phyloP scores from a whole-genome alignment of 2,797 vertebrate species.

The Chaetophractus vellerosus region DNA sequence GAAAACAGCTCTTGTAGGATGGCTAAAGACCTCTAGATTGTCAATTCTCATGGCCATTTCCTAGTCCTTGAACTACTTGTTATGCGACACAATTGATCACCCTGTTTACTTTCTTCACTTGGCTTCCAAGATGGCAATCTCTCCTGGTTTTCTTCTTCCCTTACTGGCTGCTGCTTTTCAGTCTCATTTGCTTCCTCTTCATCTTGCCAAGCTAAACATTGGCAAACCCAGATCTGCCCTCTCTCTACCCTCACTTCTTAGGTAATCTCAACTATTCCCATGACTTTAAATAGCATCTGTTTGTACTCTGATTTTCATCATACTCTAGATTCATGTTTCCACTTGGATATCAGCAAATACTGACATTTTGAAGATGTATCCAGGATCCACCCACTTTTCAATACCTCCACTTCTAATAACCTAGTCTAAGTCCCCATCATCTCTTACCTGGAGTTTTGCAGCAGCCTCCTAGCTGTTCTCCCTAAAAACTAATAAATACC shows the following conservation, averaged over 20 bases:
- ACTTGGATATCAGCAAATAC: neutral
- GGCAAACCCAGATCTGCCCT: neutral
- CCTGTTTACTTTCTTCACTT: neutral
- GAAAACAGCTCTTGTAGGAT: neutral
- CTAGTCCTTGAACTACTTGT: neutral
- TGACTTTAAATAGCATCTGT: neutral
- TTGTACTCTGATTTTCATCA: neutral
- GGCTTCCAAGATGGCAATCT: neutral
- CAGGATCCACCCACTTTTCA: neutral
- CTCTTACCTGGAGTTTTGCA: neutral
- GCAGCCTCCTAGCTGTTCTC: neutral
- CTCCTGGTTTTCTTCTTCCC: neutral
- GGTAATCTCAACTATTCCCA: neutral
- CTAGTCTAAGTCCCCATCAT: neutral
- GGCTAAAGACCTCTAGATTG: neutral
- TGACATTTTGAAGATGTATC: neutral
- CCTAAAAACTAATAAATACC: no score
- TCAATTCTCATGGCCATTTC: neutral
- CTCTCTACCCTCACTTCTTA: neutral
- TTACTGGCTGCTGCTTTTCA: neutral
- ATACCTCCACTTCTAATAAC: neutral
- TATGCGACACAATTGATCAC: neutral
- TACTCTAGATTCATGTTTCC: neutral
- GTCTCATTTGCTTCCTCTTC: neutral
- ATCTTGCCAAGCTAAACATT: neutral